Base-by-base conservation (phyloP, 2,888 invertebrate species). In the Pristionchus maxplancki region DNA sequence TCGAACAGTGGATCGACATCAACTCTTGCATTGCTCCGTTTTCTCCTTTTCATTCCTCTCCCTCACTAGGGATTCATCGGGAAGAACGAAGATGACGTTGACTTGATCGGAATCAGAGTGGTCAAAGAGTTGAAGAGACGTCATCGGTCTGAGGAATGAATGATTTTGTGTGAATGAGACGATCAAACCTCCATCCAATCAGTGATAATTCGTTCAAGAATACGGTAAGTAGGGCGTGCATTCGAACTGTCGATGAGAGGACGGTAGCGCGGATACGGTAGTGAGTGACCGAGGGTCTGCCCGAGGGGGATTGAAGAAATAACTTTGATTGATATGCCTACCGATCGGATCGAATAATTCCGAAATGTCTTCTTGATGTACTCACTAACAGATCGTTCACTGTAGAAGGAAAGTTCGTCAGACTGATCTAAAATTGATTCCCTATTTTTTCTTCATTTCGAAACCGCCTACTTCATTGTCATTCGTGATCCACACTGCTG, bases 261-360 rank as follows among this genome's bases (percentile, higher is more conserved):
- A 83, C 34, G 28, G 53, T 50, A 83, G 82, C 50, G 1, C 82
- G 82, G 44, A 83, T 83, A 83, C 82, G 82, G 53, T 83, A 83
- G 31, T 83, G 82, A 83, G 50, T 53, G 8, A 24, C 82, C 20
- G 82, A 83, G 34, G 82, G 82, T 9, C 82, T 83, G 13, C n/a
- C n/a, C 1, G 28, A 9, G 15, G 24, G 31, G 9, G 82, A 83
- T 83, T 81, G 44, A 48, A 28, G n/a, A 40, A 78, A 44, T 6
- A 53, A 44, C 20, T 6, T 28, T 1, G 24, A 20, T 5, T 34
- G 4, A 17, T 20, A 31, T 20, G 11, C 28, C 24, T 44, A 83
- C 82, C 82, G 50, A 34, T 83, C 82, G 34, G 82, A 83, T 83
- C 44, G 37, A 44, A 83, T 58, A 20, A 83, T 34, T 24, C 50